Base-by-base conservation (phyloP, 1,140 invertebrate species). In the Orius insidiosus region DNA sequence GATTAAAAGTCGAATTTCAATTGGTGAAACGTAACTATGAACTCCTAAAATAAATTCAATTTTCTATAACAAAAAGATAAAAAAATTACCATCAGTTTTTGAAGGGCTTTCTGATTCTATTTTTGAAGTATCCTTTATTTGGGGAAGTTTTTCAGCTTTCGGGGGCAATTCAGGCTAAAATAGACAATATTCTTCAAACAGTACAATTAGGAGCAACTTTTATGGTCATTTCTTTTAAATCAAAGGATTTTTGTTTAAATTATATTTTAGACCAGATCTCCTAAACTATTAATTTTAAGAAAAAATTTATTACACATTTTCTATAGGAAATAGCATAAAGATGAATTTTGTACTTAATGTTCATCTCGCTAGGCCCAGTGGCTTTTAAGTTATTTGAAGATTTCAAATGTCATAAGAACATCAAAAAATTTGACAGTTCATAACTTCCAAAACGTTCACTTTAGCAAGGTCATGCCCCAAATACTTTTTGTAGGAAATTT, bases 1-100 rank as follows among this genome's bases (percentile, higher is more conserved):
- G 10, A 69, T 50, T 41, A 70, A 53, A 50, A 62, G 60, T 33
- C 64, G 56, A 16, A 68, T 60, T 52, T 67, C 63, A 19, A 62
- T 54, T 43, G 55, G 57, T 13, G 48, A 47, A 31, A 63, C 37
- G 36, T 44, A 32, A 37, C 36, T 33, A 16, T 31, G 30, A 36
- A 47, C 16, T 60, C 61, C 5, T 24, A 32, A n/a, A 11, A 10
- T 16, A 18, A 13, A 33, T 19, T n/a, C n/a, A 35, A 39, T 35
- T 18, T 10, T 8, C 10, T 8, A 14, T 11, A 14, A 11, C 2
- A 32, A 14, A 42, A 7, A 7, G 40, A 14, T 10, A 46, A 36
- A 18, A 15, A 19, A 7, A 10, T 3, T n/a, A 2, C n/a, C 13
- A 11, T 31, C 18, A 1, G 16, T 38, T 30, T 30, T 31, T 3